Conservation (phyloP, 2,888 invertebrate species). For the Nemotelus pantherinus region DNA sequence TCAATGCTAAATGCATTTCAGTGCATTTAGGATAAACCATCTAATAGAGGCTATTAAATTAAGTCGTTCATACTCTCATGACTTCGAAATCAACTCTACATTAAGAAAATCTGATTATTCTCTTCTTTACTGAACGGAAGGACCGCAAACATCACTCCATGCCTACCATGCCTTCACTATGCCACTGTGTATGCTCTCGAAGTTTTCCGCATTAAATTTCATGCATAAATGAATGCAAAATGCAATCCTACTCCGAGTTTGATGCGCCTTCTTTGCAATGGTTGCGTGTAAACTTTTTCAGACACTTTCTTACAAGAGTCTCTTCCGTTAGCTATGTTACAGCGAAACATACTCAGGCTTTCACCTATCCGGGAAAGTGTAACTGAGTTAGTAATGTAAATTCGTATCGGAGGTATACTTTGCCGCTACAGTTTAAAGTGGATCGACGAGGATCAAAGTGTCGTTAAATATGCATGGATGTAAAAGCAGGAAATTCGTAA, state of each 20-base stretch:
- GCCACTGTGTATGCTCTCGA: neutral
- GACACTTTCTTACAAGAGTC: slow-evolving; percentile 24
- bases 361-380: neutral
- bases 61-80: neutral
- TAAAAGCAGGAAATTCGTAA: neutral
- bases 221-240: slow-evolving; percentile 42
- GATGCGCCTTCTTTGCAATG: slow-evolving; percentile 9
- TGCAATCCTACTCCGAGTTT: neutral
- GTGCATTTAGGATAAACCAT: too few relatives aligned
- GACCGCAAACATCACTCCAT: too few relatives aligned
- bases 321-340: neutral
- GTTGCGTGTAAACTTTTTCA: slow-evolving; percentile 23
- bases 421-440: neutral
- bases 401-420: slow-evolving; percentile 22
- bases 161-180: too few relatives aligned
- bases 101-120: neutral
- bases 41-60: too few relatives aligned
- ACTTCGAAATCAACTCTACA: neutral
- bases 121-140: neutral
- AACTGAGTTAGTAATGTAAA: slow-evolving; percentile 13
- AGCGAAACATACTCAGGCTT: neutral
- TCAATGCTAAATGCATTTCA: too few relatives aligned
- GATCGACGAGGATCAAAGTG: neutral
- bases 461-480: slow-evolving; percentile 21
- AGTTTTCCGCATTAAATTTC: slow-evolving; percentile 14